phyloP scores from a whole-genome alignment of 2,797 vertebrate genomes.

The Pteropus rufus region DNA sequence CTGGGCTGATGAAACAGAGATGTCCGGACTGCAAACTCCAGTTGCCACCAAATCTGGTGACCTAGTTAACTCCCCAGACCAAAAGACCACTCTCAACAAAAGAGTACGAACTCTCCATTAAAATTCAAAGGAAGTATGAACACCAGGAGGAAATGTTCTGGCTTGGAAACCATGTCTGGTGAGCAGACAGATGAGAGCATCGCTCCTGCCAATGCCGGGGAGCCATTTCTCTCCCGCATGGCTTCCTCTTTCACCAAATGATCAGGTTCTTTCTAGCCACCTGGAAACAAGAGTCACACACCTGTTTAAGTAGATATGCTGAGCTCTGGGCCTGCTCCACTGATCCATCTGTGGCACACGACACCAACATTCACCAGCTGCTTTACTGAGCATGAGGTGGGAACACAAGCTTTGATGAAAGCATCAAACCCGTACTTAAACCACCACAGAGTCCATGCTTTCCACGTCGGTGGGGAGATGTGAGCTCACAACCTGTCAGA shows the following conservation, averaged over 20 bases:
- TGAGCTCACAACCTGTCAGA: not conserved
- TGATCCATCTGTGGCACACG: constrained; percentile 78
- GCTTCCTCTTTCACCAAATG: constrained; percentile 62
- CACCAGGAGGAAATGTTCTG: constrained; percentile 26
- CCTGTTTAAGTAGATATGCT: constrained; percentile 80
- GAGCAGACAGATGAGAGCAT: constrained; percentile 46
- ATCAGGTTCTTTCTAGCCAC: constrained; percentile 77
- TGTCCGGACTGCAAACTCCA: not conserved
- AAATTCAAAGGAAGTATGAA: constrained; percentile 29
- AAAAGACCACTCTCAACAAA: not conserved
- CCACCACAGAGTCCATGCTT: not conserved
- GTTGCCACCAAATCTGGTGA: not conserved
- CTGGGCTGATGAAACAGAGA: not conserved
- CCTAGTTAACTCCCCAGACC: not conserved
- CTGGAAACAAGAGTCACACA: constrained; percentile 80
- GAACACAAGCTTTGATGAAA: constrained; percentile 75
- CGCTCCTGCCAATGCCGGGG: constrained; percentile 64
- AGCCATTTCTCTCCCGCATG: constrained; percentile 59
- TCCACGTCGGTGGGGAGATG: not conserved
- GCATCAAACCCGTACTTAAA: constrained; percentile 62
- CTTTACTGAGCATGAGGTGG: constrained; percentile 77
- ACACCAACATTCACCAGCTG: constrained; percentile 83
- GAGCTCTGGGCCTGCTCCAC: constrained; percentile 75
- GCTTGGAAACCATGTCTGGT: constrained; percentile 48
- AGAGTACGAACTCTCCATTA: not conserved